phyloP scores from a whole-genome alignment of 1,140 invertebrate species.

The Ceratina calcarata region DNA sequence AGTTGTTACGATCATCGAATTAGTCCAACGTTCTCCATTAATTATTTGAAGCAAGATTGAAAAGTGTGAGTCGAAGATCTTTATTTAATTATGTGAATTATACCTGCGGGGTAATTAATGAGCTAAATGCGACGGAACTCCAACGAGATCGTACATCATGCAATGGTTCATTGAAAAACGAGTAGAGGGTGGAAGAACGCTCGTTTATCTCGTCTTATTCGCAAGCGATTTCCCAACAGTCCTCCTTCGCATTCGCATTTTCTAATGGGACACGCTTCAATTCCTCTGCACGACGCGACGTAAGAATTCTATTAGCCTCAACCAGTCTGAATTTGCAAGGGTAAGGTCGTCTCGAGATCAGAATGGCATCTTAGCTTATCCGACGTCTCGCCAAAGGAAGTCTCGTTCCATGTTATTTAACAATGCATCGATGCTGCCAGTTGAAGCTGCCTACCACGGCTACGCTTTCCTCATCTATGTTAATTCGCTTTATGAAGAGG shows the following conservation, averaged over 20 bases:
- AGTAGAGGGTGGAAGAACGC: neutral
- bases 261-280: slow-evolving; percentile 1
- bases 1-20: neutral
- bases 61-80: too few species aligned
- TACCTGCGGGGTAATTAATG: too few species aligned
- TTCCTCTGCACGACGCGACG: neutral
- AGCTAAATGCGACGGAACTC: too few species aligned
- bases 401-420: neutral
- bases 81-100: too few species aligned
- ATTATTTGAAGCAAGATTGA: too few species aligned
- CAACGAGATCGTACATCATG: neutral
- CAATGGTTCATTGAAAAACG: neutral
- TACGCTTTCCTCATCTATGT: neutral
- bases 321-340: slow-evolving; percentile 26
- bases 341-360: slow-evolving; percentile 2
- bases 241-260: neutral
- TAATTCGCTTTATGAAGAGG: neutral
- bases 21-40: too few species aligned
- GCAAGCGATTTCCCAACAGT: slow-evolving; percentile 2
- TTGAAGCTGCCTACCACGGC: neutral
- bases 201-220: neutral
- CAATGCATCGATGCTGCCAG: slow-evolving; percentile 6
- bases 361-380: neutral
- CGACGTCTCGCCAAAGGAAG: neutral
- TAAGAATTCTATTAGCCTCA: neutral